phyloP scores from a whole-genome alignment of 2,888 invertebrate genomes.

The Trisateles emortualis region DNA sequence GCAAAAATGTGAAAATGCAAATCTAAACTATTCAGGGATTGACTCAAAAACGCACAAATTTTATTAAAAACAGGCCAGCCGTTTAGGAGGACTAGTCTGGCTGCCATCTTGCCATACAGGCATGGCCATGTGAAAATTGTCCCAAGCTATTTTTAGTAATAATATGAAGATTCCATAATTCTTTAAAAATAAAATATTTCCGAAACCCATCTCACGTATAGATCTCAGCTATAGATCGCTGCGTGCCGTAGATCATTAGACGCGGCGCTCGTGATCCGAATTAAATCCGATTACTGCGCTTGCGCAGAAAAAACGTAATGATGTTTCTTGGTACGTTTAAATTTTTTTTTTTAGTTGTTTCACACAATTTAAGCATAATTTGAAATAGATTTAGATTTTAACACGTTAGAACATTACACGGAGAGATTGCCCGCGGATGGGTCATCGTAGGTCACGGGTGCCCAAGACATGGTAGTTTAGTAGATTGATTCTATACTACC shows the following conservation, averaged over 20 bases:
- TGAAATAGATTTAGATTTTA: too few relatives aligned
- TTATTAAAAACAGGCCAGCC: neutral
- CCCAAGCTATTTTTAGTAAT: too few relatives aligned
- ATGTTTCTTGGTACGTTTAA: slow-evolving; percentile 18
- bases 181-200: slow-evolving; percentile 8
- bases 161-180: neutral
- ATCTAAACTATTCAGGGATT: too few relatives aligned
- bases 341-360: slow-evolving; percentile 4
- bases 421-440: too few relatives aligned
- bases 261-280: slow-evolving; percentile 60
- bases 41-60: too few relatives aligned
- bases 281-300: slow-evolving; percentile 51
- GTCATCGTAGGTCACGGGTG: too few relatives aligned
- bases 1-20: too few relatives aligned
- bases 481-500: too few relatives aligned
- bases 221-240: slow-evolving; percentile 44
- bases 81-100: neutral
- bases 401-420: too few relatives aligned
- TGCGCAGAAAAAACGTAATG: slow-evolving; percentile 23
- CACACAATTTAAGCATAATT: slow-evolving; percentile 2
- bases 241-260: slow-evolving; percentile 56
- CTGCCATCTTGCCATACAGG: neutral
- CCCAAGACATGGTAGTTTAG: too few relatives aligned
- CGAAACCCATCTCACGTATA: slow-evolving; percentile 40
- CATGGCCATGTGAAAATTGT: too few relatives aligned